Percentiles rank a stretch among this genome's conserved stretches.
These are phyloP conservation scores for Pyrocoelia pectoralis DNA, from an alignment of 2,888 invertebrate species.

Conservation along the genomic window DNA sequence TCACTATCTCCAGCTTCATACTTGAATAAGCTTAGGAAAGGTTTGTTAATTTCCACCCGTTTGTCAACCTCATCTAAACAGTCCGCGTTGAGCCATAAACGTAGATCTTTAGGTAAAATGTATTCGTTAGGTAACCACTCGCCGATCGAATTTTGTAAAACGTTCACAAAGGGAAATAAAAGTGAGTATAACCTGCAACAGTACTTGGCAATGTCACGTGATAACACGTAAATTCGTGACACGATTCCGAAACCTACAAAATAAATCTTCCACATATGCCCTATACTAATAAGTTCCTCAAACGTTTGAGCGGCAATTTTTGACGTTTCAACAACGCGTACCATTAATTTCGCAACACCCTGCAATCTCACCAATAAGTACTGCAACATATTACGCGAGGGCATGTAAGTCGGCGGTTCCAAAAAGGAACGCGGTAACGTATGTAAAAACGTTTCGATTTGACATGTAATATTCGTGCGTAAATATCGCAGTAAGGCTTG, in stretches of 20 bases:
- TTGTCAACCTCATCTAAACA: conserved; percentile 52
- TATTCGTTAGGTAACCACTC: conserved; percentile 58
- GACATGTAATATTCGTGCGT: conserved; percentile 50
- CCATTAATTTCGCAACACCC: conserved; percentile 60
- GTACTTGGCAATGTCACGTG: conserved; percentile 53
- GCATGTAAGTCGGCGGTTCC: conserved; percentile 52
- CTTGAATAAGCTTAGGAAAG: not conserved
- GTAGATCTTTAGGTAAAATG: conserved; percentile 56
- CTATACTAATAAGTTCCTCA: conserved; percentile 54
- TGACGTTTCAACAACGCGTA: conserved; percentile 55
- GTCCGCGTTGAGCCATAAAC: conserved; percentile 57
- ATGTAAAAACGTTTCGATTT: conserved; percentile 44
- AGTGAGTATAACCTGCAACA: conserved; percentile 58
- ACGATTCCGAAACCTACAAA: conserved; percentile 56
- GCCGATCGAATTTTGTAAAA: conserved; percentile 51
- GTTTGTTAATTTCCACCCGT: not conserved
- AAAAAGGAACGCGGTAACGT: conserved; percentile 36
- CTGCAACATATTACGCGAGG: conserved; percentile 61
- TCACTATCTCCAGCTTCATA: conserved; percentile 22
- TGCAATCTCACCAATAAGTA: conserved; percentile 61
- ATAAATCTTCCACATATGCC: conserved; percentile 61
- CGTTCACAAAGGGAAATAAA: conserved; percentile 51
- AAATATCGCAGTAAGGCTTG: conserved; percentile 58
- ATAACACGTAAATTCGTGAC: conserved; percentile 60
- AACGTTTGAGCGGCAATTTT: conserved; percentile 53